Evolutionary conservation across 2,888 invertebrate genomes (phyloP).

Genomic region (Cryptophagus acutangulus): DNA sequence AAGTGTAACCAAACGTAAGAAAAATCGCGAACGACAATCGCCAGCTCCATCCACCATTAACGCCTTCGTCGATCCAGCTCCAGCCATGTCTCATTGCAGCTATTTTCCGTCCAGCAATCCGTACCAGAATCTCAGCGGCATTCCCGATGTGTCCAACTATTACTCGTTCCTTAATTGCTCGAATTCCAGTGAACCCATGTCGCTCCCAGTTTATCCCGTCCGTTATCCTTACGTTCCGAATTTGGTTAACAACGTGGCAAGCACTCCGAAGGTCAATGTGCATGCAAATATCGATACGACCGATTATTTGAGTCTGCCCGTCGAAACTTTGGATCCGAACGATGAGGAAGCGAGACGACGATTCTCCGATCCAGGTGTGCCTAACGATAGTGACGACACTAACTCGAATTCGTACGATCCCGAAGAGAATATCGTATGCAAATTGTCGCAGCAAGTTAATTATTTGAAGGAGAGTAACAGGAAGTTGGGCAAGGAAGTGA

Average conservation of each 20-base stretch:
- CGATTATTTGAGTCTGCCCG: constrained; percentile 65
- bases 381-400: constrained; percentile 46
- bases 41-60: constrained; percentile 19
- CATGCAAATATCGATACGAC: constrained; percentile 33
- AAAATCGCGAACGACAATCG: constrained; percentile 39
- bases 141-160: constrained; percentile 35
- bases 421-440: constrained; percentile 57
- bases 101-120: constrained; percentile 31
- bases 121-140: constrained; percentile 30
- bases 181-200: constrained; percentile 54
- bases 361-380: constrained; percentile 65
- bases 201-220: constrained; percentile 44
- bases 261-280: constrained; percentile 28
- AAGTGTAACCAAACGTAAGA: constrained; percentile 45
- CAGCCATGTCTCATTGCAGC: constrained; percentile 36
- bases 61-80: constrained; percentile 34
- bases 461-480: constrained; percentile 67
- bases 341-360: constrained; percentile 54
- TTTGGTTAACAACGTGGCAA: constrained; percentile 26
- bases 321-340: constrained; percentile 58
- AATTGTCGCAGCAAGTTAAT: constrained; percentile 69
- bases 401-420: constrained; percentile 55
- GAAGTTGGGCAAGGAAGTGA: constrained; percentile 69
- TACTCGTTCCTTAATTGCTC: constrained; percentile 38
- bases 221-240: constrained; percentile 19